phyloP scores from a whole-genome alignment of 2,797 vertebrate genomes.

The Rhinichthys osculus region DNA sequence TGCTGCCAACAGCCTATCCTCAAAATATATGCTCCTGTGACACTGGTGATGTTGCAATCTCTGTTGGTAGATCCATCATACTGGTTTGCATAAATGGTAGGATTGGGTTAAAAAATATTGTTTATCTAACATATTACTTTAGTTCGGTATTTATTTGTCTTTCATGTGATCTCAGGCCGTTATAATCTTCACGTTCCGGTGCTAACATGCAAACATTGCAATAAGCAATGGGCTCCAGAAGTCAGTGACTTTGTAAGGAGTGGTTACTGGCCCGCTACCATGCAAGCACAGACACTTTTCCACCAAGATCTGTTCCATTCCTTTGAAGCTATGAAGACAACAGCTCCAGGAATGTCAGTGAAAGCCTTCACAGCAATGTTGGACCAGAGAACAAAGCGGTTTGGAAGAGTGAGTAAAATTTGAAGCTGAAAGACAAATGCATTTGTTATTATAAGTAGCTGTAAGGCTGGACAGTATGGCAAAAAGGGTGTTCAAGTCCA shows the following conservation, averaged over 20 bases:
- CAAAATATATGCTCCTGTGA: too few relatives aligned
- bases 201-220: too few relatives aligned
- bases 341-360: slow-evolving; percentile 37
- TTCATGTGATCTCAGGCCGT: neutral
- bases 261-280: slow-evolving; percentile 44
- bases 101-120: neutral
- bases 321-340: slow-evolving; percentile 41
- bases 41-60: too few relatives aligned
- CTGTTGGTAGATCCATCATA: neutral
- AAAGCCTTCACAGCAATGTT: neutral
- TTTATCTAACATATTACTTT: slow-evolving; percentile 2
- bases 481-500: too few relatives aligned
- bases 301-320: slow-evolving; percentile 37
- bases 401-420: too few relatives aligned
- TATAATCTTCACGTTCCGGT: neutral
- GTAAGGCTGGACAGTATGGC: too few relatives aligned
- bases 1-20: too few relatives aligned
- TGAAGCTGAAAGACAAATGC: too few relatives aligned
- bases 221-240: too few relatives aligned
- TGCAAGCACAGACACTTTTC: slow-evolving; percentile 42
- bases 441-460: too few relatives aligned
- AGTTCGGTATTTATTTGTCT: neutral
- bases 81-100: slow-evolving; percentile 25
- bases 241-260: neutral
- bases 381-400: too few relatives aligned